These are phyloP conservation scores for Cnemophilus loriae DNA, from an alignment of 2,113 vertebrate species.

Conservation along the genomic window DNA sequence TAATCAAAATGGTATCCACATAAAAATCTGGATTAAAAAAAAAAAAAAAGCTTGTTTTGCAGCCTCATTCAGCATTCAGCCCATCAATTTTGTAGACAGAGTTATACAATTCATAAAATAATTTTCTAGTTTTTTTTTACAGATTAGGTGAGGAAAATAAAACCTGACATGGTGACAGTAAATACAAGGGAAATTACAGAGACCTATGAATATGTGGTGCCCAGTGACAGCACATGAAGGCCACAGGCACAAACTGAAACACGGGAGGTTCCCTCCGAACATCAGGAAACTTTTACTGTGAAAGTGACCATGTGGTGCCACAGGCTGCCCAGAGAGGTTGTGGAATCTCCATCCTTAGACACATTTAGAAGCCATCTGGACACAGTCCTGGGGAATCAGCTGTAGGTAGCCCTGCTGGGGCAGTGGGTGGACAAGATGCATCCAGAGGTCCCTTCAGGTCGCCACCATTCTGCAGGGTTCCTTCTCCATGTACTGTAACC, in stretches of 20 bases:
- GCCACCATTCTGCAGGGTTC: not conserved
- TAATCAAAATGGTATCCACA: not conserved
- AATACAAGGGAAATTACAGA: not conserved
- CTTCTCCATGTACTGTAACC: not conserved
- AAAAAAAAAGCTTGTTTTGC: not conserved
- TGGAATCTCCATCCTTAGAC: not conserved
- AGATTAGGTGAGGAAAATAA: not conserved
- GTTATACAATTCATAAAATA: not conserved
- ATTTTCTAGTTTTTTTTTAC: not conserved
- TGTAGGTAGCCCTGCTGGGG: not conserved
- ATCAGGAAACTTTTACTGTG: not conserved
- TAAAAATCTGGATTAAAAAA: not conserved
- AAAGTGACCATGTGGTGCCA: not conserved
- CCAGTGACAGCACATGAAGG: not conserved
- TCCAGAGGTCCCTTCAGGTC: not conserved
- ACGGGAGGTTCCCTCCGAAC: not conserved
- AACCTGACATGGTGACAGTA: not conserved
- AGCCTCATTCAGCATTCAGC: not conserved
- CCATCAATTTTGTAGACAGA: not conserved
- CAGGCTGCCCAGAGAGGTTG: not conserved
- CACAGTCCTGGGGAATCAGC: not conserved
- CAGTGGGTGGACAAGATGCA: not conserved
- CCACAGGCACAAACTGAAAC: not conserved
- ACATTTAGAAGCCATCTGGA: not conserved
- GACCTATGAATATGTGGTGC: not conserved